phyloP scores from a whole-genome alignment of 2,797 vertebrate species.

The Eremophila alpestris region DNA sequence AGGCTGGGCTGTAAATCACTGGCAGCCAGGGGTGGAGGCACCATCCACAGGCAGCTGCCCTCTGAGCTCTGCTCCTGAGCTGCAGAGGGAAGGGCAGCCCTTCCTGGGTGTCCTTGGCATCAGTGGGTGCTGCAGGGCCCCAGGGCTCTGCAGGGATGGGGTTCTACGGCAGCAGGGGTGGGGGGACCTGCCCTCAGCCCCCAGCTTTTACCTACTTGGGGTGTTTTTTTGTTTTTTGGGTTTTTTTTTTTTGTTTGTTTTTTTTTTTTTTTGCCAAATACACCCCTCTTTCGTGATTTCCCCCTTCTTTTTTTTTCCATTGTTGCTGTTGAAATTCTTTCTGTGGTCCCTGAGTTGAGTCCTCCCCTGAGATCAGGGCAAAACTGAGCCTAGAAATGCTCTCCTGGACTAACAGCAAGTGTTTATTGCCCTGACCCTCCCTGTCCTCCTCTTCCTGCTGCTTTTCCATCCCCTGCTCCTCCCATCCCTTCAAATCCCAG shows the following conservation, averaged over 20 bases:
- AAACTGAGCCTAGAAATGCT: background rate
- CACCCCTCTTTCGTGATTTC: background rate
- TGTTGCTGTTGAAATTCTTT: background rate
- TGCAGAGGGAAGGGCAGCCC: background rate
- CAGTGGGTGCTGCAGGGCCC: background rate
- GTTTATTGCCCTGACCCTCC: background rate
- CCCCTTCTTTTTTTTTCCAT: accelerated
- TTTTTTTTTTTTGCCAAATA: background rate
- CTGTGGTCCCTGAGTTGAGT: background rate
- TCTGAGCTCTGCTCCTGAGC: accelerated
- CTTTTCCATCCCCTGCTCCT: background rate
- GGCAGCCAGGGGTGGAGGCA: background rate
- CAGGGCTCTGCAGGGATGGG: background rate
- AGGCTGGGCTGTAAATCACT: background rate
- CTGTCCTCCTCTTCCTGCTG: background rate
- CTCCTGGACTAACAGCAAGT: background rate
- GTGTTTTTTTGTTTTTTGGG: too few relatives aligned
- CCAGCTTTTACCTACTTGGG: background rate
- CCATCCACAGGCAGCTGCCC: background rate
- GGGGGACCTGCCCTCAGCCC: background rate
- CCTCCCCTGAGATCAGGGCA: background rate
- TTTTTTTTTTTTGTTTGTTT: too few relatives aligned
- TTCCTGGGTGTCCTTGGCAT: background rate
- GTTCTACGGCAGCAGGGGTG: constrained; percentile 22
- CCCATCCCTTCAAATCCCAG: background rate